Percentiles rank a stretch among this genome's conserved stretches.
These are phyloP conservation scores for Melanostoma mellinum DNA, from an alignment of 2,888 invertebrate genomes.

Conservation along the genomic window DNA sequence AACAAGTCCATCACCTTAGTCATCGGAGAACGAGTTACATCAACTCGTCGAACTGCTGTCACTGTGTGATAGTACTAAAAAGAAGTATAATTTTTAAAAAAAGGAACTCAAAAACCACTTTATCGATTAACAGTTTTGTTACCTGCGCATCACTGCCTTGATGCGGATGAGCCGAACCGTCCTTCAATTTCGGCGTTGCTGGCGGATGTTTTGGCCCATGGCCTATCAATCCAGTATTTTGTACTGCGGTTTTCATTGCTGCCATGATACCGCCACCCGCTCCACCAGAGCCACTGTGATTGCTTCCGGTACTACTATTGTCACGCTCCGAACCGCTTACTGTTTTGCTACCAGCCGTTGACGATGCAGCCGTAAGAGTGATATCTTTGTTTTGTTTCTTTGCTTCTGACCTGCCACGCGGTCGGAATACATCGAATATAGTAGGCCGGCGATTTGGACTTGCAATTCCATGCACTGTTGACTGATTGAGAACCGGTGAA, in stretches of 20 bases:
- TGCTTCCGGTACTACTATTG: slow-evolving; percentile 79
- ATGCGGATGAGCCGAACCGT: slow-evolving; percentile 89
- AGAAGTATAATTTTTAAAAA: slow-evolving; percentile 41
- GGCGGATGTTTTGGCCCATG: slow-evolving; percentile 77
- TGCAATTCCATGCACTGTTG: slow-evolving; percentile 83
- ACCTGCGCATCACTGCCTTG: slow-evolving; percentile 84
- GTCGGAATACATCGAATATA: slow-evolving; percentile 91
- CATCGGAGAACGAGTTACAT: slow-evolving; percentile 88
- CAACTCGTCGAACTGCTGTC: slow-evolving; percentile 85
- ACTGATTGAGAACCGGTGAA: slow-evolving; percentile 82
- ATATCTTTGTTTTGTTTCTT: slow-evolving; percentile 78
- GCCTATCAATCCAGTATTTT: slow-evolving; percentile 82
- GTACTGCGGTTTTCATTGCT: slow-evolving; percentile 92
- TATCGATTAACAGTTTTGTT: not conserved
- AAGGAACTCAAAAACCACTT: not conserved
- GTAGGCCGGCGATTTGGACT: slow-evolving; percentile 89
- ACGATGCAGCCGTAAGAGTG: slow-evolving; percentile 74
- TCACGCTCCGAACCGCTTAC: slow-evolving; percentile 75
- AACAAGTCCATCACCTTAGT: slow-evolving; percentile 96
- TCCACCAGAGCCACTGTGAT: slow-evolving; percentile 76
- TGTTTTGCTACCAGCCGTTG: slow-evolving; percentile 74
- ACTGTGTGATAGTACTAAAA: slow-evolving; percentile 88
- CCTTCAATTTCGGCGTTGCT: slow-evolving; percentile 83
- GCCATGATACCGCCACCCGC: slow-evolving; percentile 86
- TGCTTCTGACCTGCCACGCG: slow-evolving; percentile 90